phyloP scores from a whole-genome alignment of 2,888 invertebrate species.

The Hypolimnas misippus region DNA sequence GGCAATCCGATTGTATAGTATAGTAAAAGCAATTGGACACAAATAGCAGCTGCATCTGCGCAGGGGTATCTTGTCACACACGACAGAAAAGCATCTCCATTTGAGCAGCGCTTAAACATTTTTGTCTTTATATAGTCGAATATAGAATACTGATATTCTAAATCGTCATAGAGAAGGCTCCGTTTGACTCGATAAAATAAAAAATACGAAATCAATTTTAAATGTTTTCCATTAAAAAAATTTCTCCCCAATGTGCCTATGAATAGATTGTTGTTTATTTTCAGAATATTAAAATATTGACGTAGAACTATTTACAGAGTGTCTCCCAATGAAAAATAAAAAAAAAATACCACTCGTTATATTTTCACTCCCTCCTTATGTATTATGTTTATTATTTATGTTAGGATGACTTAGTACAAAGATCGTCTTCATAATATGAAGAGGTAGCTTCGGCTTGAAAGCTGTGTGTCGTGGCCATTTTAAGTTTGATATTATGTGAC shows the following conservation, averaged over 20 bases:
- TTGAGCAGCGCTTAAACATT: too few relatives aligned
- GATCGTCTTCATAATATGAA: constrained; percentile 63
- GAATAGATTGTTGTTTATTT: constrained; percentile 68
- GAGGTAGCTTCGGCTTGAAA: constrained; percentile 64
- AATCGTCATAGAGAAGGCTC: background rate
- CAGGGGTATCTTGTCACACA: too few relatives aligned
- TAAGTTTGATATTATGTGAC: constrained; percentile 71
- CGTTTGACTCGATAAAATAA: background rate
- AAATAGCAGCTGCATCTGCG: too few relatives aligned
- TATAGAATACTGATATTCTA: background rate
- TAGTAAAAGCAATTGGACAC: too few relatives aligned
- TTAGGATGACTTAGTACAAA: constrained; percentile 69
- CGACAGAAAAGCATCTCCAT: too few relatives aligned
- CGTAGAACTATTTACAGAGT: constrained; percentile 12
- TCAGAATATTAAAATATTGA: constrained; percentile 56
- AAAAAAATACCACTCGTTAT: constrained; percentile 68
- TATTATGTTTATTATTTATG: constrained; percentile 42
- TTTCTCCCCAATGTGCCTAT: constrained; percentile 71
- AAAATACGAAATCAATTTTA: background rate
- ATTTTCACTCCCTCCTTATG: constrained; percentile 64
- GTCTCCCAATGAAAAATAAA: constrained; percentile 51
- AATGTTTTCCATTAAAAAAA: constrained; percentile 7
- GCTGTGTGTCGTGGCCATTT: constrained; percentile 76
- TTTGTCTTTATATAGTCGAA: too few relatives aligned
- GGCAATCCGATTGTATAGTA: too few relatives aligned